Evolutionary conservation across 2,888 invertebrate species (phyloP), one percentile per base, ranked within the genome.

Genomic region (Omphaloscelis lunosa): DNA sequence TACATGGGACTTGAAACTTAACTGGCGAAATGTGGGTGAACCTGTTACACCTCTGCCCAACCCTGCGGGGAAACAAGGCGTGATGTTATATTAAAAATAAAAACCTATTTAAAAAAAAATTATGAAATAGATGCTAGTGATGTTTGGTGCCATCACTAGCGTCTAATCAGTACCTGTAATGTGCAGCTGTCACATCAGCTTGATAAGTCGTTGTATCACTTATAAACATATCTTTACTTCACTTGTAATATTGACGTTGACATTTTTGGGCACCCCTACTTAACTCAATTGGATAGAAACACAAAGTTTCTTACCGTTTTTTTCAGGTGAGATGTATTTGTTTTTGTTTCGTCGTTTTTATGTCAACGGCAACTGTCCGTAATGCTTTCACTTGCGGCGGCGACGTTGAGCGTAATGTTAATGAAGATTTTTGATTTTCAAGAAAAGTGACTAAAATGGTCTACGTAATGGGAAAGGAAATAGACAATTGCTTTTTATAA

Each of bases 281-380:
- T 89, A 90, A 92, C 91, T 93, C 92, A 89, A 89, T 91, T 83
- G 88, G 89, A 91, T 87, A 89, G 88, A 92, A 89, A 89, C 92
- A 92, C 91, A 90, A 90, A 87, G 89, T 91, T 89, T 86, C 80
- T 86, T 90, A 83, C 72, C 20, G 53, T 62, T 71, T 75, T 75
- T 86, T 63, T 76, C 72, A 82, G 78, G 80, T 84, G 78, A 76
- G 67, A 82, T 53, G 79, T 79, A 82, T 83, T 87, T 81, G 78
- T 83, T 80, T 70, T 78, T 80, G 59, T 73, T 79, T 78, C 61
- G 34, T 58, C 67, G 70, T 83, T 82, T 80, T 80, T 77, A 65
- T 72, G 73, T 77, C 67, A 68, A 65, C 27, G 59, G 27, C 70
- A 75, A 81, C 68, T 77, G 67, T 62, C n/a, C 23, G 62, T 86